A percentile compares a stretch with the other conserved stretches of the same genome.
These are phyloP conservation scores for Blastobasis adustella DNA, from an alignment of 2,888 invertebrate genomes.

Conservation along the genomic window DNA sequence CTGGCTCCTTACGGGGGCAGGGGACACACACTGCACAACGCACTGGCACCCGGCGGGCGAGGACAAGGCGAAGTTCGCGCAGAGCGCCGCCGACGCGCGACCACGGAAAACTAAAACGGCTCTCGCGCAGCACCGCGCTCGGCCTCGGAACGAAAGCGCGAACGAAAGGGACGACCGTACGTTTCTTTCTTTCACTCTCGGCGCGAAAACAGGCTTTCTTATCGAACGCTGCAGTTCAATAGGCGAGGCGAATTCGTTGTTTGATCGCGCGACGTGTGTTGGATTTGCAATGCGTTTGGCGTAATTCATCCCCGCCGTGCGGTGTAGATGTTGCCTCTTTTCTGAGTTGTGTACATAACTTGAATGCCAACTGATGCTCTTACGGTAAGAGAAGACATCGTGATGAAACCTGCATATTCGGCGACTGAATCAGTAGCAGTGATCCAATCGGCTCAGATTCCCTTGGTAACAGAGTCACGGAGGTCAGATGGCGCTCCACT, in stretches of 20 bases:
- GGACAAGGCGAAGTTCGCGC: conserved; percentile 53
- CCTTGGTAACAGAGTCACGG: too few relatives aligned
- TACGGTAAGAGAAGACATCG: too few relatives aligned
- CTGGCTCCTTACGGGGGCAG: conserved; percentile 9
- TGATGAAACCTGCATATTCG: too few relatives aligned
- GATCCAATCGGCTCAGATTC: too few relatives aligned
- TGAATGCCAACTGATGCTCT: too few relatives aligned
- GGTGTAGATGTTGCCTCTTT: too few relatives aligned
- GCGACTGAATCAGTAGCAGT: too few relatives aligned
- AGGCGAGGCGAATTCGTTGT: conserved; percentile 15
- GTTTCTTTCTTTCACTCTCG: conserved; percentile 58
- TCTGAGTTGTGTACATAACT: too few relatives aligned
- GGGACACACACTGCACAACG: conserved; percentile 30
- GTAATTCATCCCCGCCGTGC: too few relatives aligned
- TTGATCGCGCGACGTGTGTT: not conserved
- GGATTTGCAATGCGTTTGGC: too few relatives aligned
- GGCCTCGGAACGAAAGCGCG: conserved; percentile 56
- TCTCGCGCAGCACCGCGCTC: conserved; percentile 37
- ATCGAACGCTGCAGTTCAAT: conserved; percentile 28
- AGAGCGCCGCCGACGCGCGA: conserved; percentile 62
- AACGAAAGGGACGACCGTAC: conserved; percentile 59
- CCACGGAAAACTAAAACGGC: conserved; percentile 65
- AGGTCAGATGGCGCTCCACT: too few relatives aligned
- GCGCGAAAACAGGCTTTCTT: conserved; percentile 51
- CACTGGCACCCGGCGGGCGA: conserved; percentile 52